These are phyloP conservation scores for Epinephelus fuscoguttatus DNA, from an alignment of 2,113 vertebrate genomes.

Conservation along the genomic window DNA sequence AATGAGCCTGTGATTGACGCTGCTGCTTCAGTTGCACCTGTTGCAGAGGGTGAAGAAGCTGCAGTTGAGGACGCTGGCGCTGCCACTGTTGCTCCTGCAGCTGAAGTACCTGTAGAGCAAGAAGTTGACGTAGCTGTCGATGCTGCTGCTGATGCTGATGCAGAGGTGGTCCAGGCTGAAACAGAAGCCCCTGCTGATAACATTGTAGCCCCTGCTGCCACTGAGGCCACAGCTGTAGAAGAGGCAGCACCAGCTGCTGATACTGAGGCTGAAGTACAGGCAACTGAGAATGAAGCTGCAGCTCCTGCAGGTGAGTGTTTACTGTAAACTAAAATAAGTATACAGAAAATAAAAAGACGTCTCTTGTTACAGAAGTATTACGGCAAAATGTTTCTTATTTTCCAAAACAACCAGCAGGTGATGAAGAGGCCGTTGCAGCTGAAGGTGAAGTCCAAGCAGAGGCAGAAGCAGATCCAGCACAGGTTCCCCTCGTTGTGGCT, in stretches of 20 bases:
- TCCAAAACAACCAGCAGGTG: conserved; percentile 26
- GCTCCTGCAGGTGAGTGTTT: conserved; percentile 68
- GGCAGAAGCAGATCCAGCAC: conserved; percentile 66
- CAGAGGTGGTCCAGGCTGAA: conserved; percentile 64
- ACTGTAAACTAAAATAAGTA: background rate
- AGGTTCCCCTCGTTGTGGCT: conserved; percentile 83
- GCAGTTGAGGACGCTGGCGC: conserved; percentile 23
- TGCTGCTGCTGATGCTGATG: conserved; percentile 26
- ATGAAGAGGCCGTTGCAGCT: conserved; percentile 41
- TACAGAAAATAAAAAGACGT: background rate
- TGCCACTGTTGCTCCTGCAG: conserved; percentile 76
- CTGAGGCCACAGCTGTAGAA: conserved; percentile 75
- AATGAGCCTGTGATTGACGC: conserved; percentile 44
- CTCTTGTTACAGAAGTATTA: background rate
- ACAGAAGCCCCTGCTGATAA: conserved; percentile 82
- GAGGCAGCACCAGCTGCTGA: conserved; percentile 80
- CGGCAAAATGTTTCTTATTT: background rate
- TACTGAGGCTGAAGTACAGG: conserved; percentile 78
- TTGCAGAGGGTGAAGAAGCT: conserved; percentile 72
- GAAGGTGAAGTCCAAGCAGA: conserved; percentile 63
- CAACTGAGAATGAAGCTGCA: conserved; percentile 74
- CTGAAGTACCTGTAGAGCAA: conserved; percentile 75
- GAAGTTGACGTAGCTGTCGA: conserved; percentile 60
- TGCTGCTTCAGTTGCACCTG: conserved; percentile 74
- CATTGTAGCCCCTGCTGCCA: conserved; percentile 73